Conservation (phyloP, 2,888 invertebrate genomes). For the Dryomyza anilis region DNA sequence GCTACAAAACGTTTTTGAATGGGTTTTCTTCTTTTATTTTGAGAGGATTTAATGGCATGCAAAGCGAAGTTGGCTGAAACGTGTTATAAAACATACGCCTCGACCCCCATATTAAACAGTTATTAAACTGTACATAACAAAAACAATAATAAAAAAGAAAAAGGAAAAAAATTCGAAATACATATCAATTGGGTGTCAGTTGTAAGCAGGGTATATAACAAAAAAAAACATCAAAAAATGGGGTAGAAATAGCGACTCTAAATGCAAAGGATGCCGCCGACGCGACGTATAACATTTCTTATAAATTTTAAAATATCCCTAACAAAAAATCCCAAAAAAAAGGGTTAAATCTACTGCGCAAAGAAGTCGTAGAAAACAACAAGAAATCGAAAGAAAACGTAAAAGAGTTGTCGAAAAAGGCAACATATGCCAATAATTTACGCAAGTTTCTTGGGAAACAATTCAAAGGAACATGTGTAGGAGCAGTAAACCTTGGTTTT, state of each 20-base stretch:
- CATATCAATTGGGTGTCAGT: conserved; percentile 1
- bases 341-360: neutral
- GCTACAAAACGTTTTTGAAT: conserved; percentile 17
- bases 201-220: too few species aligned
- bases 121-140: neutral
- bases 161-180: neutral
- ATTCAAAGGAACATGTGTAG: neutral
- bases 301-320: neutral
- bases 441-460: neutral
- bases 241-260: too few species aligned
- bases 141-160: neutral
- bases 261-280: too few species aligned
- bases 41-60: conserved; percentile 1
- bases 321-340: neutral
- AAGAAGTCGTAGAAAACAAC: neutral
- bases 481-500: too few species aligned
- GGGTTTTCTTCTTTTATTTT: too few species aligned
- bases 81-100: neutral
- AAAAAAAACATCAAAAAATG: too few species aligned
- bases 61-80: neutral
- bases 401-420: neutral
- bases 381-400: neutral
- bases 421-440: conserved; percentile 23
- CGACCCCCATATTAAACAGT: neutral
- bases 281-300: neutral